phyloP scores from a whole-genome alignment of 1,140 invertebrate species.

The Drosophila repletoides region DNA sequence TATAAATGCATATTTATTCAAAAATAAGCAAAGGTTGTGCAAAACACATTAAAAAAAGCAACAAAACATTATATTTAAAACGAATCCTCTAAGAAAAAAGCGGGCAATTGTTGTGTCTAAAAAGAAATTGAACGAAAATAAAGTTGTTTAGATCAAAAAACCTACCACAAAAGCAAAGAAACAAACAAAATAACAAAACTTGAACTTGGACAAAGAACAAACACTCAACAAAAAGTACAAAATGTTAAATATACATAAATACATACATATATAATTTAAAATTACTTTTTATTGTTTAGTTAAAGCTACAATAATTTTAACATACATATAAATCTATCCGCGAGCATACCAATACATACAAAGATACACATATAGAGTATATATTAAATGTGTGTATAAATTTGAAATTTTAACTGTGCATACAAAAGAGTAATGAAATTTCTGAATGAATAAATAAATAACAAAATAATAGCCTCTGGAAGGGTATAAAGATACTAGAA shows the following conservation, averaged over 20 bases:
- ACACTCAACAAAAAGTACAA: slow-evolving; percentile 80
- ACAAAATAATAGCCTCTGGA: not conserved
- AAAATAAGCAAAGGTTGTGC: slow-evolving; percentile 80
- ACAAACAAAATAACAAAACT: slow-evolving; percentile 31
- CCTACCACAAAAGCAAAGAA: slow-evolving; percentile 28
- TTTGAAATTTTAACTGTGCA: slow-evolving; percentile 44
- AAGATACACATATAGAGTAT: slow-evolving; percentile 12
- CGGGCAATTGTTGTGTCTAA: slow-evolving; percentile 58
- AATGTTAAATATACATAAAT: slow-evolving; percentile 78
- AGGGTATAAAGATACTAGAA: not conserved
- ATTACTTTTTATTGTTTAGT: slow-evolving; percentile 69
- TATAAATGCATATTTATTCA: slow-evolving; percentile 80
- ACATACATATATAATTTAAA: slow-evolving; percentile 77
- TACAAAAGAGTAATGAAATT: slow-evolving; percentile 24
- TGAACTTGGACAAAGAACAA: slow-evolving; percentile 63
- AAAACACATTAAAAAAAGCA: slow-evolving; percentile 74
- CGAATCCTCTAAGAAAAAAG: slow-evolving; percentile 36
- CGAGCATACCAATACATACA: slow-evolving; percentile 40
- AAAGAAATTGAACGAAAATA: slow-evolving; percentile 22
- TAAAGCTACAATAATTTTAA: slow-evolving; percentile 61
- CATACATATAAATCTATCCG: slow-evolving; percentile 38
- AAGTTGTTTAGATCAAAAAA: slow-evolving; percentile 43
- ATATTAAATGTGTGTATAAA: slow-evolving; percentile 32
- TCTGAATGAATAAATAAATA: slow-evolving; percentile 8
- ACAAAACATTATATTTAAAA: slow-evolving; percentile 72